phyloP scores from a whole-genome alignment of 2,888 invertebrate species.

The Scelioninae gen. 1 region DNA sequence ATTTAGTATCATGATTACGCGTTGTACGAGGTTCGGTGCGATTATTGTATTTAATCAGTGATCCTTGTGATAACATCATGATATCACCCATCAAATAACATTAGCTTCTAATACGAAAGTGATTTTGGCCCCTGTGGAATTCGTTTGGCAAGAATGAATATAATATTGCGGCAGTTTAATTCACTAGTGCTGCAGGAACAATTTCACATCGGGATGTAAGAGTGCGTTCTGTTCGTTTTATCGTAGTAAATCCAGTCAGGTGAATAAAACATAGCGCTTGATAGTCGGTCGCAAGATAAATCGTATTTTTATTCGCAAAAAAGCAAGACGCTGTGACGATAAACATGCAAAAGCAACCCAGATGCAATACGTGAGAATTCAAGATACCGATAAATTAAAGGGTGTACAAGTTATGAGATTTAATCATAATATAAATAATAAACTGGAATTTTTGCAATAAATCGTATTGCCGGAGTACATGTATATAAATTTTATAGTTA shows the following conservation, averaged over 20 bases:
- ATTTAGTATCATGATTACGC: slow-evolving; percentile 19
- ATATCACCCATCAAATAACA: slow-evolving; percentile 6
- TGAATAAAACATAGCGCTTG: slow-evolving; percentile 13
- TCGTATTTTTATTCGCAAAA: slow-evolving; percentile 27
- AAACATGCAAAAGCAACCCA: slow-evolving; percentile 23
- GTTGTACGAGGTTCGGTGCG: not conserved
- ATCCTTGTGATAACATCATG: slow-evolving; percentile 6
- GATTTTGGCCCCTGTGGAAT: not conserved
- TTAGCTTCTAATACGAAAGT: slow-evolving; percentile 11
- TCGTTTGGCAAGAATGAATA: not conserved
- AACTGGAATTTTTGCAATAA: not conserved
- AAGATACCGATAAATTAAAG: slow-evolving; percentile 8
- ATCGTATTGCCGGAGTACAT: no score
- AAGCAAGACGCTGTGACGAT: slow-evolving; percentile 11
- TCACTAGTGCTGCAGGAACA: not conserved
- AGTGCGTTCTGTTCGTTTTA: slow-evolving; percentile 6
- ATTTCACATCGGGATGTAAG: not conserved
- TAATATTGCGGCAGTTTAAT: slow-evolving; percentile 9
- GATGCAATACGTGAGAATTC: slow-evolving; percentile 20
- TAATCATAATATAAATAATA: not conserved
- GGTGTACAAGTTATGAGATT: not conserved
- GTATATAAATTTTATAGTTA: no score
- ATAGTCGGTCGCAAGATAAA: slow-evolving; percentile 13
- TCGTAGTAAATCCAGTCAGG: not conserved
- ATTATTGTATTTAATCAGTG: slow-evolving; percentile 31